Evolutionary conservation across 1,140 invertebrate genomes (phyloP).

Genomic region (Drosophila prosaltans): DNA sequence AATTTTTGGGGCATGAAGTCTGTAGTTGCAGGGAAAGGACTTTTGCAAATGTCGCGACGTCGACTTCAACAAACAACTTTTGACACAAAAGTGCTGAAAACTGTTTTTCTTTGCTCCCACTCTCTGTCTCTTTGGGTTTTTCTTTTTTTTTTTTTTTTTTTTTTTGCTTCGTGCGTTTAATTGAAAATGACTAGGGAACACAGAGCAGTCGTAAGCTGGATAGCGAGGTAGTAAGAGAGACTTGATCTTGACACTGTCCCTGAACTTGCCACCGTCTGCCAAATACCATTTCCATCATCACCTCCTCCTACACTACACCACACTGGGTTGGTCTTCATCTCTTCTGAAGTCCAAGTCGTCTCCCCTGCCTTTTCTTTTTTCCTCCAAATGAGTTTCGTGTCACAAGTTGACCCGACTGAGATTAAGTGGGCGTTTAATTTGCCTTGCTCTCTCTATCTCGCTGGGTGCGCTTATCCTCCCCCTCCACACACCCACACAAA

Average conservation of each 20-base stretch:
- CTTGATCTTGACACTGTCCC: constrained; percentile 75
- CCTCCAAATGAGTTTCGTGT: constrained; percentile 73
- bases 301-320: constrained; percentile 1
- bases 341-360: background rate
- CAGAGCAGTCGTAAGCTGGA: constrained; percentile 3
- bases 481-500: background rate
- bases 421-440: constrained; percentile 82
- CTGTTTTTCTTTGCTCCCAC: constrained; percentile 60
- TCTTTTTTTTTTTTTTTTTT: background rate
- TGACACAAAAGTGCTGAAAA: constrained; percentile 80
- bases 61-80: constrained; percentile 69
- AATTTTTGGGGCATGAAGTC: constrained; percentile 5
- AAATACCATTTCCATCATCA: constrained; percentile 37
- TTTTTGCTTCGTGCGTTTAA: constrained; percentile 61
- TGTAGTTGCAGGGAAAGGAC: constrained; percentile 12
- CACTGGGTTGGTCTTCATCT: too few relatives aligned
- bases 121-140: constrained; percentile 3
- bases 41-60: constrained; percentile 72
- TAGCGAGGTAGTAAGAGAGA: constrained; percentile 14
- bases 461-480: constrained; percentile 28
- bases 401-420: constrained; percentile 75
- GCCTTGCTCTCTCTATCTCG: constrained; percentile 49
- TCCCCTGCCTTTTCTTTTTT: background rate
- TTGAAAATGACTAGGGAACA: constrained; percentile 71
- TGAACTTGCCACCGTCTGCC: constrained; percentile 66